Conservation (phyloP, 2,888 invertebrate genomes). For the Apocheima hispidaria region DNA sequence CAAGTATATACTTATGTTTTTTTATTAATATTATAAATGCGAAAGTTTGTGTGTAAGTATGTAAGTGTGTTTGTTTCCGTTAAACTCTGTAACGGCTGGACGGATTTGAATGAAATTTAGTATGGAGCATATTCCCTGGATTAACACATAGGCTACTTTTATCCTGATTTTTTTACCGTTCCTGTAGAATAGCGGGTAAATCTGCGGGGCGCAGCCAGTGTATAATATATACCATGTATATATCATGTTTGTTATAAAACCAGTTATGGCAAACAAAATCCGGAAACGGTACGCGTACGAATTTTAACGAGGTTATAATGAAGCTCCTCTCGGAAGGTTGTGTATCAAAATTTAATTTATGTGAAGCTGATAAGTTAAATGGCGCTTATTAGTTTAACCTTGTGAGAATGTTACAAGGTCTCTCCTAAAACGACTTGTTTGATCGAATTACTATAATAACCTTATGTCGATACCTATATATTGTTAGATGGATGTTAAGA, state of each 20-base stretch:
- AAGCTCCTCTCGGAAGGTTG: slow-evolving; percentile 13
- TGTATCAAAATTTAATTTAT: slow-evolving; percentile 32
- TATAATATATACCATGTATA: no score
- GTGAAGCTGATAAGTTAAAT: slow-evolving; percentile 22
- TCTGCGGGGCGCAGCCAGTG: no score
- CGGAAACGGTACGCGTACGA: slow-evolving; percentile 12
- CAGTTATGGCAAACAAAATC: slow-evolving; percentile 6
- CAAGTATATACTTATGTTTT: no score
- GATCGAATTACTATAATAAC: slow-evolving; percentile 8
- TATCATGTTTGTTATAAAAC: slow-evolving; percentile 9
- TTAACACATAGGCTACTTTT: no score
- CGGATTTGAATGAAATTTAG: no score
- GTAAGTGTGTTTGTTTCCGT: no score
- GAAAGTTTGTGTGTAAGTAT: no score
- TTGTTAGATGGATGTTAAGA: not conserved
- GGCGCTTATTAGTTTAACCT: slow-evolving; percentile 12
- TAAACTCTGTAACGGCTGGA: no score
- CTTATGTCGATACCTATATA: not conserved
- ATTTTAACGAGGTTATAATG: slow-evolving; percentile 30
- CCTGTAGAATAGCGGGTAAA: no score
- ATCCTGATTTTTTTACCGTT: no score
- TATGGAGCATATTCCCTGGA: no score
- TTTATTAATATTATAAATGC: no score
- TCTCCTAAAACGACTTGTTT: not conserved
- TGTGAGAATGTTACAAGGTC: slow-evolving; percentile 10